phyloP scores from a whole-genome alignment of 2,888 invertebrate genomes.

The Cephus spinipes region DNA sequence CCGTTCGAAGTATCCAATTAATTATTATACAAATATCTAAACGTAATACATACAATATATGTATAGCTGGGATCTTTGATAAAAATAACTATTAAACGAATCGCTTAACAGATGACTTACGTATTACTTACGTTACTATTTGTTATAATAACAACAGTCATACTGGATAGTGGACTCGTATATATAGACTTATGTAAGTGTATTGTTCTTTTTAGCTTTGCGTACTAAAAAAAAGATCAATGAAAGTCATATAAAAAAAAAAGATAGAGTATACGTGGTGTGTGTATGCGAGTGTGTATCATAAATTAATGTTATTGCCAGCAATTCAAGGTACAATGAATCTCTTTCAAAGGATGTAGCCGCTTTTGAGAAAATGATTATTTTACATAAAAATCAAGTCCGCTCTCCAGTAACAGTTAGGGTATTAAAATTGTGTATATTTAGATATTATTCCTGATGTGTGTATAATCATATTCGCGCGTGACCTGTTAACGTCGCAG shows the following conservation, averaged over 20 bases:
- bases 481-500: not conserved
- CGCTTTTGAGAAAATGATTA: not conserved
- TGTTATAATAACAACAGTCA: slow-evolving; percentile 45
- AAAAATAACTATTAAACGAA: slow-evolving; percentile 35
- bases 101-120: slow-evolving; percentile 41
- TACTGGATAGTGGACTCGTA: slow-evolving; percentile 39
- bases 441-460: slow-evolving; percentile 26
- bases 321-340: not conserved
- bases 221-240: not conserved
- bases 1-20: slow-evolving; percentile 26
- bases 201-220: not conserved
- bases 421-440: slow-evolving; percentile 43
- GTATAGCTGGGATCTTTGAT: slow-evolving; percentile 25
- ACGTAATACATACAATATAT: slow-evolving; percentile 23
- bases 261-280: not conserved
- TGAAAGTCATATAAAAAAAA: not conserved
- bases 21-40: slow-evolving; percentile 17
- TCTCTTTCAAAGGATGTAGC: not conserved
- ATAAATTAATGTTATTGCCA: not conserved
- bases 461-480: not conserved
- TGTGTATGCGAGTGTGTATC: not conserved
- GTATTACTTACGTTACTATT: slow-evolving; percentile 20
- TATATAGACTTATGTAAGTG: not conserved
- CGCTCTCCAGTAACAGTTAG: slow-evolving; percentile 10
- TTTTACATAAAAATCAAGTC: not conserved